Conservation (phyloP, 2,888 invertebrate genomes). For the Drymonia ruficornis region DNA sequence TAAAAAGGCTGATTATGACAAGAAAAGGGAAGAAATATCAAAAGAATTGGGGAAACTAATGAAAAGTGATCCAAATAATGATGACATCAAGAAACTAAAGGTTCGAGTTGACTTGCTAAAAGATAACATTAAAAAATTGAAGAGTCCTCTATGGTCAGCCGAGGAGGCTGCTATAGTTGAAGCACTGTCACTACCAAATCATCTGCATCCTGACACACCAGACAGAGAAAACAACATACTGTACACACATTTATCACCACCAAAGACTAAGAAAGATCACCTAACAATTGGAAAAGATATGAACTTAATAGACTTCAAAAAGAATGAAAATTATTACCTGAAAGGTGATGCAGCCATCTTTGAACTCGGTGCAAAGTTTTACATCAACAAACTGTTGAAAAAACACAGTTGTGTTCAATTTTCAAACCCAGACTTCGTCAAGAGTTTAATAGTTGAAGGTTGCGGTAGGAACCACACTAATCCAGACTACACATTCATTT, state of each 20-base stretch:
- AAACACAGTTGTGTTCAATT: constrained; percentile 86
- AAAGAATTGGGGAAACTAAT: constrained; percentile 75
- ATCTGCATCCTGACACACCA: constrained; percentile 87
- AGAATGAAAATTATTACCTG: constrained; percentile 86
- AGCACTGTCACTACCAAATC: constrained; percentile 89
- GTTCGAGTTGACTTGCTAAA: constrained; percentile 82
- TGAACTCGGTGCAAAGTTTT: constrained; percentile 86
- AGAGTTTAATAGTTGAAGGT: constrained; percentile 90
- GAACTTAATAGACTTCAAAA: constrained; percentile 84
- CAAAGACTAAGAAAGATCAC: constrained; percentile 73
- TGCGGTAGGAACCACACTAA: constrained; percentile 86
- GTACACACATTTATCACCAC: constrained; percentile 52
- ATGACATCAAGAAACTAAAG: constrained; percentile 80
- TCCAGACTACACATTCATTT: constrained; percentile 82
- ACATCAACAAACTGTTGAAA: constrained; percentile 70
- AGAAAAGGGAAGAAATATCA: constrained; percentile 76
- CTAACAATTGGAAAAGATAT: constrained; percentile 81
- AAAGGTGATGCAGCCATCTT: constrained; percentile 89
- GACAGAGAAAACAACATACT: constrained; percentile 57
- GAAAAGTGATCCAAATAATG: constrained; percentile 58
- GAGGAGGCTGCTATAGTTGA: constrained; percentile 88
- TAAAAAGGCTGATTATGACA: constrained; percentile 80
- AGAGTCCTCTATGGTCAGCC: constrained; percentile 87
- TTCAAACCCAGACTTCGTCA: constrained; percentile 91
- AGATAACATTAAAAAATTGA: constrained; percentile 87